These are phyloP conservation scores for Polietes domitor DNA, from an alignment of 2,888 invertebrate species.

Conservation along the genomic window DNA sequence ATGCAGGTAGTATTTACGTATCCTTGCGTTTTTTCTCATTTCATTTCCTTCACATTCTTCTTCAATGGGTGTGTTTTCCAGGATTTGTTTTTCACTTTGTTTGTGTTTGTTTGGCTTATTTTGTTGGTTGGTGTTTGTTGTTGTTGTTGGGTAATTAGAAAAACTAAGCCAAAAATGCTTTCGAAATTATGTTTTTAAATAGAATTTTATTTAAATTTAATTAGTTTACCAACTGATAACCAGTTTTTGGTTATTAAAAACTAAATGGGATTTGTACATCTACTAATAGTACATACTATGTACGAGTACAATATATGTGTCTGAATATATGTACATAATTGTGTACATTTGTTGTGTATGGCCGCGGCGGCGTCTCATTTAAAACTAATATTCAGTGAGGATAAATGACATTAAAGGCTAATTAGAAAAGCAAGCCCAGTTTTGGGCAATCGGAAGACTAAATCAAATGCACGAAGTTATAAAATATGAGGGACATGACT, in stretches of 20 bases:
- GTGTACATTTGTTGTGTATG: too few relatives aligned
- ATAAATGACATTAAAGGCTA: too few relatives aligned
- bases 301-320: not conserved
- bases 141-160: constrained; percentile 49
- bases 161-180: constrained; percentile 33
- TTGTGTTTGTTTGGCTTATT: constrained; percentile 21
- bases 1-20: constrained; percentile 51
- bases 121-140: not conserved
- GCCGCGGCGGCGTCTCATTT: too few relatives aligned
- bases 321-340: too few relatives aligned
- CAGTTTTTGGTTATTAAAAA: not conserved
- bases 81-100: not conserved
- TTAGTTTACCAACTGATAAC: constrained; percentile 47
- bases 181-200: constrained; percentile 58
- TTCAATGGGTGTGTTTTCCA: not conserved
- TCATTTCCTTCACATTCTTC: not conserved
- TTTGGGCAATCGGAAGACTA: too few relatives aligned
- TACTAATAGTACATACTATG: not conserved
- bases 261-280: not conserved
- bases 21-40: not conserved
- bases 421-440: too few relatives aligned
- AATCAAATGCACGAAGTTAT: too few relatives aligned
- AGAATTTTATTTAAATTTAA: constrained; percentile 65
- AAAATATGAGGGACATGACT: too few relatives aligned
- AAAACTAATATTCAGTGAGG: too few relatives aligned